phyloP scores from a whole-genome alignment of 2,888 invertebrate species.

The Nebria salina region DNA sequence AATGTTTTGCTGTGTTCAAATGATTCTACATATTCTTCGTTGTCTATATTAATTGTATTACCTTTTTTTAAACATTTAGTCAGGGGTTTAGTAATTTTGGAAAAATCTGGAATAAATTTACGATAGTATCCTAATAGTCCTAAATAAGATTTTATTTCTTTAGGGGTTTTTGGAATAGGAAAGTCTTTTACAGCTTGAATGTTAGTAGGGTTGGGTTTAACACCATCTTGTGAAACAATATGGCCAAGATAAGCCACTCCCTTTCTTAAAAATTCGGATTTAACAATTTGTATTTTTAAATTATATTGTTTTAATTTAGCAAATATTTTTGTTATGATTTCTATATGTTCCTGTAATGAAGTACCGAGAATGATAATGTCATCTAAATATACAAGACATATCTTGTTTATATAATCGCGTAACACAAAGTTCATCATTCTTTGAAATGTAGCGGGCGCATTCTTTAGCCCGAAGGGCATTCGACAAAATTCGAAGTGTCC shows the following conservation, averaged over 20 bases:
- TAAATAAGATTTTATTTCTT: constrained; percentile 9
- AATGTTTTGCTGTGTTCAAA: background rate
- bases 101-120: background rate
- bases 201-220: background rate
- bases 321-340: constrained; percentile 9
- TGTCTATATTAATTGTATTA: background rate
- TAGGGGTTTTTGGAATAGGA: constrained; percentile 5
- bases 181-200: constrained; percentile 28
- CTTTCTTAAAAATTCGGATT: background rate
- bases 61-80: too few species aligned
- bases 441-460: too few species aligned
- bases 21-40: background rate
- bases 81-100: too few species aligned
- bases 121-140: constrained; percentile 48
- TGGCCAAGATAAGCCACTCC: background rate
- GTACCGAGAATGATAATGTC: constrained; percentile 20
- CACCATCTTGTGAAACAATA: too few species aligned
- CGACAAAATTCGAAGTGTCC: constrained; percentile 51
- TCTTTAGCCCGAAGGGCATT: too few species aligned
- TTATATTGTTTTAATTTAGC: constrained; percentile 9
- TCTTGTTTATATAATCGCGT: constrained; percentile 1
- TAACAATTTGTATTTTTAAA: constrained; percentile 2
- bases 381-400: constrained; percentile 17
- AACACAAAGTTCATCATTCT: too few species aligned
- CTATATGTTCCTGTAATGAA: constrained; percentile 24